Base-by-base conservation (phyloP, 2,113 vertebrate genomes). In the Platysternon megacephalum region DNA sequence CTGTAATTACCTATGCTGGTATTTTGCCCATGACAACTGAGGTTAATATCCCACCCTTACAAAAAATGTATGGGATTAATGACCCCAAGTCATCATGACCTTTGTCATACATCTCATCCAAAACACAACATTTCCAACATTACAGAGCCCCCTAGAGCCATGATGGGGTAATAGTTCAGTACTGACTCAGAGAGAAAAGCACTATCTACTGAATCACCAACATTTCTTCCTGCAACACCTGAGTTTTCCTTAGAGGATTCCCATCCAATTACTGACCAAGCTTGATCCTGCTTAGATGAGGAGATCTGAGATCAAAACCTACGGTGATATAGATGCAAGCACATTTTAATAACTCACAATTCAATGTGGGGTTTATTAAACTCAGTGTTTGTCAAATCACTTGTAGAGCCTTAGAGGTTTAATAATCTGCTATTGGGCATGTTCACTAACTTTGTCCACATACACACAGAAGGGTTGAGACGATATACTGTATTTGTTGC, bases 101-200 rank as follows among this genome's bases (percentile, higher is more conserved):
- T 91, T 46, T 89, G 42, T 91, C 82, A 68, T 13, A 9, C 0
- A 79, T 80, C 42, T 91, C 52, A 85, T 46, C 79, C 32, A 74
- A 92, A 94, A 85, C 21, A 17, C 19, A 49, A 61, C 55, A 97
- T 97, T 97, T 91, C 95, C 96, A 97, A 97, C 95, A 93, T 96
- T 96, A 97, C 91, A 95, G 97, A 97, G 96, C 97, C 96, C 96
- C 94, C 97, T 97, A 97, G 95, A 97, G 96, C 93, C 97, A 94
- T 79, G 85, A 81, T 1, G 3, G 82, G 79, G 96, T 86, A 97
- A 95, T 51, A 92, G 93, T 89, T 93, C 87, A 92, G 88, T 79
- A 95, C 89, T 86, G 6, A 2, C 26, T 93, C 56, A 92, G 56
- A 3, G 8, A 84, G 61, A 97, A 91, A 86, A 96, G 96, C 93